These are phyloP conservation scores for Serrognathus titanus DNA, from an alignment of 2,888 invertebrate species.

Conservation along the genomic window DNA sequence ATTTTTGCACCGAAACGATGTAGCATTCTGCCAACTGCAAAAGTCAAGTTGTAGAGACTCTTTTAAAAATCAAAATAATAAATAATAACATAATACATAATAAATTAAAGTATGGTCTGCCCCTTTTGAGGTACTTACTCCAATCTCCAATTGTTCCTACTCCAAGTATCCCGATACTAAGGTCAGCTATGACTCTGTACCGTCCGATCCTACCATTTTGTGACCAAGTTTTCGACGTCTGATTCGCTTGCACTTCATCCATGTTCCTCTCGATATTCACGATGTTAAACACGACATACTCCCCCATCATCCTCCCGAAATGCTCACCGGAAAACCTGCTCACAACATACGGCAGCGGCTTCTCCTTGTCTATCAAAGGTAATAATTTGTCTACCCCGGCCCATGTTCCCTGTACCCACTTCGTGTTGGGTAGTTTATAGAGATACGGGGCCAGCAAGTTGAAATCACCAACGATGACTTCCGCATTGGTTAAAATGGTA, in stretches of 20 bases:
- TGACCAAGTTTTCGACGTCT: constrained; percentile 40
- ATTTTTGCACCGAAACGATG: constrained; percentile 12
- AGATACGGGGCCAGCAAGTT: constrained; percentile 43
- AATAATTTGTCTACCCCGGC: constrained; percentile 47
- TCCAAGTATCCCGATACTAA: constrained; percentile 55
- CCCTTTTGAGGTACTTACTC: constrained; percentile 26
- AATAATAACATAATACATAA: not conserved
- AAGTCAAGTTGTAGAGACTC: no score
- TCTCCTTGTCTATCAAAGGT: constrained; percentile 31
- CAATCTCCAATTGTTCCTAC: constrained; percentile 53
- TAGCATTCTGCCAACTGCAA: constrained; percentile 13
- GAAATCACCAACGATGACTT: constrained; percentile 48
- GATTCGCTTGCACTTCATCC: constrained; percentile 41
- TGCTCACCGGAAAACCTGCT: constrained; percentile 48
- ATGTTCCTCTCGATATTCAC: constrained; percentile 51
- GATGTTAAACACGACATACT: constrained; percentile 52
- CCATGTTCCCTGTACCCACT: constrained; percentile 52
- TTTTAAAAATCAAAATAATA: no score
- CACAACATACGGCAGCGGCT: constrained; percentile 35
- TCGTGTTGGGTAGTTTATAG: constrained; percentile 42
- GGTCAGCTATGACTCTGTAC: constrained; percentile 45
- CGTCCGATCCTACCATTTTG: constrained; percentile 39
- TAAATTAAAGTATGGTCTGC: not conserved
- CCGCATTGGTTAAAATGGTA: constrained; percentile 37
- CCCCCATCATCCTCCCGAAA: constrained; percentile 52